phyloP scores from a whole-genome alignment of 2,113 vertebrate genomes.

The Zosterops lateralis region DNA sequence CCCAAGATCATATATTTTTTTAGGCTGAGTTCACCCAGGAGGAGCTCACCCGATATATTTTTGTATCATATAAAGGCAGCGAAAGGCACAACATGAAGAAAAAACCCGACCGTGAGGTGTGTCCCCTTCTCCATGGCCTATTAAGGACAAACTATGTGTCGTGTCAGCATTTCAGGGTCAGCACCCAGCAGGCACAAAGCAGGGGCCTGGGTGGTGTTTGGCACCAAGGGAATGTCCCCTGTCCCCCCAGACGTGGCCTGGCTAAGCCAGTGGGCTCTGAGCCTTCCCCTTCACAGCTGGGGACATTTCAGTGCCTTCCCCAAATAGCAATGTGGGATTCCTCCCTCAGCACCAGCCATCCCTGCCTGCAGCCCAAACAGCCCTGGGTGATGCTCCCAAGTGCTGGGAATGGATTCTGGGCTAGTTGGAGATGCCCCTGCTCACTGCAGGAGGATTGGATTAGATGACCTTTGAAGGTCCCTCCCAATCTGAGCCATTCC shows the following conservation, averaged over 20 bases:
- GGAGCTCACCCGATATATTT: neutral
- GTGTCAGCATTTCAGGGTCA: conserved; percentile 25
- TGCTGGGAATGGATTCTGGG: neutral
- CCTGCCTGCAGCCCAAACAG: neutral
- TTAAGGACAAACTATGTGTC: conserved; percentile 46
- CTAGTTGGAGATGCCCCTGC: neutral
- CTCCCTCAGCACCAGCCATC: neutral
- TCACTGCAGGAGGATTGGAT: neutral
- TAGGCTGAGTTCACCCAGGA: neutral
- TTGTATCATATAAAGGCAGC: neutral
- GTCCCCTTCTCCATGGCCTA: neutral
- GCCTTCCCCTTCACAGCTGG: accelerated
- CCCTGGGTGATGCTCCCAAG: neutral
- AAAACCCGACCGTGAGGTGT: neutral
- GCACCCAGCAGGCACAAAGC: neutral
- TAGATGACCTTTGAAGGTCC: neutral
- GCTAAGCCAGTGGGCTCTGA: neutral
- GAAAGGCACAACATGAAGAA: neutral
- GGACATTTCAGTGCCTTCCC: neutral
- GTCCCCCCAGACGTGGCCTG: neutral
- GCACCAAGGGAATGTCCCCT: neutral
- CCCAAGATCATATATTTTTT: neutral
- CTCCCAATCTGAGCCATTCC: neutral
- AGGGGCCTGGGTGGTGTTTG: neutral
- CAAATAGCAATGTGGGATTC: neutral